Conservation (phyloP, 2,113 vertebrate genomes). For the Sceloporus tristichus region DNA sequence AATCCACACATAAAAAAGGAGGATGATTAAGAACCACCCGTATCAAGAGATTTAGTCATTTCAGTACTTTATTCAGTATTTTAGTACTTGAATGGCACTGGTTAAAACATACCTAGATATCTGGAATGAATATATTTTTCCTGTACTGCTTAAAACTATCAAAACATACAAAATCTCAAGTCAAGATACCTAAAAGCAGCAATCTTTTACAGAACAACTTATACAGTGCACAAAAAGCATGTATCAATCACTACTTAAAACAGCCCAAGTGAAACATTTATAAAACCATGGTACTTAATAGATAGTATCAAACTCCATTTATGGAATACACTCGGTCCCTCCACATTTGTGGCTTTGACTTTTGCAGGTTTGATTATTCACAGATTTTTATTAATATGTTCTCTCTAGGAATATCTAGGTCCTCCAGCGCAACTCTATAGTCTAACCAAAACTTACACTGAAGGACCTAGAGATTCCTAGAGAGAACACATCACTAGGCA, state of each 20-base stretch:
- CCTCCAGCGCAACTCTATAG: too few relatives aligned
- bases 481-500: too few relatives aligned
- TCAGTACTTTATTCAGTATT: conserved; percentile 23
- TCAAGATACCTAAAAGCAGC: background rate
- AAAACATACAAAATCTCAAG: background rate
- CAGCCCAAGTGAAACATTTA: background rate
- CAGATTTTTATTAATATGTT: too few relatives aligned
- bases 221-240: background rate
- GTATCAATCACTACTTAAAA: background rate
- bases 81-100: conserved; percentile 6
- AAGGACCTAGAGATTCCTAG: too few relatives aligned
- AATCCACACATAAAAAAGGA: conserved; percentile 46
- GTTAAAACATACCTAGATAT: background rate
- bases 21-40: conserved; percentile 57
- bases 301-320: background rate
- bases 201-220: background rate
- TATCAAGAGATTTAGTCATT: conserved; percentile 44
- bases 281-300: background rate
- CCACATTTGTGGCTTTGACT: too few relatives aligned
- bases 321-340: background rate
- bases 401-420: too few relatives aligned
- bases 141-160: too few relatives aligned
- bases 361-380: too few relatives aligned
- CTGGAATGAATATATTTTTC: background rate
- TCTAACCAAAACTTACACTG: too few relatives aligned